phyloP scores from a whole-genome alignment of 2,888 invertebrate genomes.

The Drosophila bunnanda region DNA sequence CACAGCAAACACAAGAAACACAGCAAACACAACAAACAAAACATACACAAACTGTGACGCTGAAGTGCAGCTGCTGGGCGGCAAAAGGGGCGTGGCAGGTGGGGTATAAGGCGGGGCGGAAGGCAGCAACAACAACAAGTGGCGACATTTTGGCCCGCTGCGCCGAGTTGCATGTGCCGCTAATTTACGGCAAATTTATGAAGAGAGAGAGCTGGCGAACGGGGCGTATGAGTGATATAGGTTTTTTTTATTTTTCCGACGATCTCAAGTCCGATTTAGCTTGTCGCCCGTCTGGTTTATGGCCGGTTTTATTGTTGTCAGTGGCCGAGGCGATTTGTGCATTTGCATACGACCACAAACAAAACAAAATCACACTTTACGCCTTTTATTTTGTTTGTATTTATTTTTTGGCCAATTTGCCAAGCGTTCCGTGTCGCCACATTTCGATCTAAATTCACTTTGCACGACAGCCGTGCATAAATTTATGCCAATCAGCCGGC shows the following conservation, averaged over 20 bases:
- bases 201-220: slow-evolving; percentile 42
- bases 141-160: slow-evolving; percentile 72
- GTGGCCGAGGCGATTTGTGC: slow-evolving; percentile 60
- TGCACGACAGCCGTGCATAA: slow-evolving; percentile 14
- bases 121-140: slow-evolving; percentile 48
- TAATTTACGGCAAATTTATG: slow-evolving; percentile 81
- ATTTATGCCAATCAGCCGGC: slow-evolving; percentile 17
- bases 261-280: slow-evolving; percentile 37
- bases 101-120: slow-evolving; percentile 24
- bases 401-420: slow-evolving; percentile 60
- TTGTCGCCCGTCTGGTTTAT: slow-evolving; percentile 48
- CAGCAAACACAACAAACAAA: slow-evolving; percentile 47
- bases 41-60: slow-evolving; percentile 11
- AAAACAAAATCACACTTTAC: slow-evolving; percentile 46
- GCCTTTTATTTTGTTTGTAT: slow-evolving; percentile 2
- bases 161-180: slow-evolving; percentile 70
- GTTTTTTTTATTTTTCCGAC: slow-evolving; percentile 20
- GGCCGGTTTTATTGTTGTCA: slow-evolving; percentile 63
- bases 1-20: slow-evolving; percentile 29
- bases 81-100: slow-evolving; percentile 66
- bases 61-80: slow-evolving; percentile 62
- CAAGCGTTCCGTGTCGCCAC: slow-evolving; percentile 68
- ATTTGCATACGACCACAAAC: slow-evolving; percentile 67
- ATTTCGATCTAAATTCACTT: slow-evolving; percentile 58
- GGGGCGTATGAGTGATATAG: slow-evolving; percentile 74